Conservation (phyloP, 2,797 vertebrate genomes). For the Malurus leucopterus region DNA sequence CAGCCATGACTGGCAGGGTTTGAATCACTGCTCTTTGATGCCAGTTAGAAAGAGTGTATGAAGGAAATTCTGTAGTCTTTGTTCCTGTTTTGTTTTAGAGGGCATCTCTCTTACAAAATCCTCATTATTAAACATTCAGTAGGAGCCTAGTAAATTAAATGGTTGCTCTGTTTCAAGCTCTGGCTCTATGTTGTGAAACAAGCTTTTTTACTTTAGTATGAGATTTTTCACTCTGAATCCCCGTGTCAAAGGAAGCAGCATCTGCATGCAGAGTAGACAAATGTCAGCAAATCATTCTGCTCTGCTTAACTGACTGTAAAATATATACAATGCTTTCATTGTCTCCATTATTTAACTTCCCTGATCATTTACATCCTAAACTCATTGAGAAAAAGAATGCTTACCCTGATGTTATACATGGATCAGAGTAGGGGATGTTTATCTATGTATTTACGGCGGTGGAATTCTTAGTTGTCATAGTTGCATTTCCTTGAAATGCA, state of each 20-base stretch:
- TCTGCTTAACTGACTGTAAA: neutral
- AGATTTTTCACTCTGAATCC: neutral
- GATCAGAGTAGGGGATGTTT: neutral
- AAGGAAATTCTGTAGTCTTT: conserved; percentile 20
- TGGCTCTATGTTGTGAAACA: neutral
- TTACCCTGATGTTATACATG: neutral
- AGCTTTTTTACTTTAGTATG: neutral
- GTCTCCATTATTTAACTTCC: neutral
- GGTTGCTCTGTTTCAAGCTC: neutral
- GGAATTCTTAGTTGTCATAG: neutral
- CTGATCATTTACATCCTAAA: neutral
- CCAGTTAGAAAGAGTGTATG: neutral
- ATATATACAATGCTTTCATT: neutral
- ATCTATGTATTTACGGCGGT: neutral
- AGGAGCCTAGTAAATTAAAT: neutral
- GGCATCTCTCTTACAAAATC: neutral
- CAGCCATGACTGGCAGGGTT: conserved; percentile 20
- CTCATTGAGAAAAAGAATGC: neutral
- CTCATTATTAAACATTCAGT: neutral
- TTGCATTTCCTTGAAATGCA: neutral
- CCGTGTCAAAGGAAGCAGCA: neutral
- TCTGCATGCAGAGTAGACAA: neutral
- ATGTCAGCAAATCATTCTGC: neutral
- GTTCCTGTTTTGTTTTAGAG: neutral
- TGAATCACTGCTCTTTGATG: conserved; percentile 31